These are phyloP conservation scores for Antheraea mylitta DNA, from an alignment of 1,140 invertebrate species.

Conservation along the genomic window DNA sequence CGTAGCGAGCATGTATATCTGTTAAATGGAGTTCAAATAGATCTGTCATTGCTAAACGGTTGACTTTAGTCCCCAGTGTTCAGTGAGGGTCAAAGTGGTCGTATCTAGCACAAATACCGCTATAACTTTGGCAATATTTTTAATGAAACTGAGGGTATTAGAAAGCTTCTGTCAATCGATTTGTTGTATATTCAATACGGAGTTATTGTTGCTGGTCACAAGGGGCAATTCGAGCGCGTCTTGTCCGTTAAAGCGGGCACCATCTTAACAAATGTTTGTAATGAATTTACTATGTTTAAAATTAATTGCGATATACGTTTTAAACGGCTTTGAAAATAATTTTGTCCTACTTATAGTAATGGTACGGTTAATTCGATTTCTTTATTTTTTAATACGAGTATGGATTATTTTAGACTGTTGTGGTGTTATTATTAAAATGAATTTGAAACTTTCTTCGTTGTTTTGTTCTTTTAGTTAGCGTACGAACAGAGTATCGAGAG, in stretches of 20 bases:
- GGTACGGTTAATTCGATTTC: neutral
- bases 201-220: neutral
- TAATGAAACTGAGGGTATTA: too few relatives aligned
- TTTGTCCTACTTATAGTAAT: neutral
- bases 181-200: too few relatives aligned
- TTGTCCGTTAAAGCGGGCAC: neutral
- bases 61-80: too few relatives aligned
- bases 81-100: too few relatives aligned
- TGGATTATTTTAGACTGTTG: constrained; percentile 58
- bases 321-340: neutral
- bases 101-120: too few relatives aligned
- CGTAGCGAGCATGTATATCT: too few relatives aligned
- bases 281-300: neutral
- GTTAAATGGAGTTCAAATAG: too few relatives aligned
- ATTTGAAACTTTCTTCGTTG: constrained; percentile 64
- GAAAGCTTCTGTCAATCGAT: too few relatives aligned
- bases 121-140: too few relatives aligned
- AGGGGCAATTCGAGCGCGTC: neutral
- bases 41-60: too few relatives aligned
- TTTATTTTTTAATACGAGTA: neutral
- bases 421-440: constrained; percentile 72
- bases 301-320: neutral
- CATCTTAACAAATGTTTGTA: neutral
- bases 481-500: neutral
- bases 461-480: neutral